Conservation (phyloP, 1,140 invertebrate species). For the Heliothis virescens region DNA sequence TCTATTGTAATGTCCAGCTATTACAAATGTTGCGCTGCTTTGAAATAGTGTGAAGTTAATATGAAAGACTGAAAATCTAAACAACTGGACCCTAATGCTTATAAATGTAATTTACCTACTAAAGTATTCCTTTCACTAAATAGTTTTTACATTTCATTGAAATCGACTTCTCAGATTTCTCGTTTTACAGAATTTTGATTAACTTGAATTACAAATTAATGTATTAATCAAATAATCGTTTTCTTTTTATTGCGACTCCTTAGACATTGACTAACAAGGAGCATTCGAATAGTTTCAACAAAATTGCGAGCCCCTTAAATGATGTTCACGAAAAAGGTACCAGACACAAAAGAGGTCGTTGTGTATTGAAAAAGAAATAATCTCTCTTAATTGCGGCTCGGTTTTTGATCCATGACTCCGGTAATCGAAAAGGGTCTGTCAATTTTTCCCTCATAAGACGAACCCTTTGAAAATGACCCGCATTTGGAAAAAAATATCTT, state of each 20-base stretch:
- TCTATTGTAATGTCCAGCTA: not conserved
- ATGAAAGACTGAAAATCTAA: too few relatives aligned
- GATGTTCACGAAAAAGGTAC: conserved; percentile 31
- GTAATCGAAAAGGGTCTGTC: conserved; percentile 79
- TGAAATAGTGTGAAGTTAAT: not conserved
- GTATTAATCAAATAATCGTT: not conserved
- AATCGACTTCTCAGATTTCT: too few relatives aligned
- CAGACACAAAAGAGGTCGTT: conserved; percentile 49
- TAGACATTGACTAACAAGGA: conserved; percentile 17
- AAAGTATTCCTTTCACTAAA: too few relatives aligned
- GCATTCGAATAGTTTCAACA: conserved; percentile 41
- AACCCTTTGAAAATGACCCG: conserved; percentile 81
- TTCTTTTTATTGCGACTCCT: conserved; percentile 8
- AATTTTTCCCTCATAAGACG: conserved; percentile 74
- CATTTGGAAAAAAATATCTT: conserved; percentile 81
- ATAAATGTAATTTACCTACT: too few relatives aligned
- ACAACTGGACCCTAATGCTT: too few relatives aligned
- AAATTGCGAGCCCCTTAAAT: conserved; percentile 40
- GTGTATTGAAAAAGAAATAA: conserved; percentile 61
- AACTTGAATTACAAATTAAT: not conserved
- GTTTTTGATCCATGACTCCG: conserved; percentile 64
- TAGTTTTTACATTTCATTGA: too few relatives aligned
- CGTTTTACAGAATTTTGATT: too few relatives aligned
- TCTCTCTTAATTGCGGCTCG: conserved; percentile 72
- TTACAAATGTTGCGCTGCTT: not conserved